These are phyloP conservation scores for Amphiprion clarkii DNA, from an alignment of 2,797 vertebrate genomes.

Conservation along the genomic window DNA sequence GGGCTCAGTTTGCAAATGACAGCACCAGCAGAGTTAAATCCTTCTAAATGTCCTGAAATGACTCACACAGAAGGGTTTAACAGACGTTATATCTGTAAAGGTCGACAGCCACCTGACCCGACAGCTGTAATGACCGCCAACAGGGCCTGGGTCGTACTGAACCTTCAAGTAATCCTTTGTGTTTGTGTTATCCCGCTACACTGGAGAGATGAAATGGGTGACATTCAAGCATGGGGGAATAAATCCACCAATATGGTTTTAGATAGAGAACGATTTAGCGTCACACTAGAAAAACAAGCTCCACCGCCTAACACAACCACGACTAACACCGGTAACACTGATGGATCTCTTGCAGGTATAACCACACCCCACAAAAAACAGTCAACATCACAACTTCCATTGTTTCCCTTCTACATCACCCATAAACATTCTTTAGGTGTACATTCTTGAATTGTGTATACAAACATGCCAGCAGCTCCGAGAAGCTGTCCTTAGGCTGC, in stretches of 20 bases:
- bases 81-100: conserved; percentile 61
- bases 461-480: too few species aligned
- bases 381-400: too few species aligned
- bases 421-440: too few species aligned
- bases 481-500: too few species aligned
- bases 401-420: too few species aligned
- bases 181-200: conserved; percentile 42
- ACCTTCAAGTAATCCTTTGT: conserved; percentile 51
- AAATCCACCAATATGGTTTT: conserved; percentile 15
- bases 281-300: neutral
- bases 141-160: conserved; percentile 42
- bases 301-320: neutral
- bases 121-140: conserved; percentile 65
- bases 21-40: conserved; percentile 62
- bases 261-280: neutral
- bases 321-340: neutral
- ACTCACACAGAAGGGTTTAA: conserved; percentile 55
- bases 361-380: neutral
- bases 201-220: conserved; percentile 31
- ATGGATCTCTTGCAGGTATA: neutral
- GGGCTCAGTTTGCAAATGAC: conserved; percentile 60
- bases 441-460: too few species aligned
- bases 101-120: conserved; percentile 45
- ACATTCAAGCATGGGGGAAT: conserved; percentile 29
- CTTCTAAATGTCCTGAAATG: conserved; percentile 68